Base-by-base conservation (phyloP, 1,140 invertebrate genomes). In the Hylaeus anthracinus region DNA sequence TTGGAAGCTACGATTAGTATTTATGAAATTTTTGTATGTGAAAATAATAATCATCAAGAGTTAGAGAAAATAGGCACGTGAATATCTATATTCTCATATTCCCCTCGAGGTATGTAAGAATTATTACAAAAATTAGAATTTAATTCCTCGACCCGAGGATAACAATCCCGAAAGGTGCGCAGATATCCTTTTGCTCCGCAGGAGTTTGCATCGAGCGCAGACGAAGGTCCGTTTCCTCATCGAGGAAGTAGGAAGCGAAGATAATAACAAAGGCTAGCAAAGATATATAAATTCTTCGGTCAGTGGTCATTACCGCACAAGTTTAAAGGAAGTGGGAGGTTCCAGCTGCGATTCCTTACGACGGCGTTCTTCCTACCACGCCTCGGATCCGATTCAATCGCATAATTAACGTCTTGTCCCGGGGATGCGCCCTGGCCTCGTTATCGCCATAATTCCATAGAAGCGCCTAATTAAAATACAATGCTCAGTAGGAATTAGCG, bases 401-500 rank as follows among this genome's bases (percentile, higher is more conserved):
- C 58, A 43, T 79, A 79, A 79, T 79, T 60, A 79, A 58, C 53
- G 61, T 56, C 41, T 26, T 1, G 37, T 41, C n/a, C n/a, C 9
- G 26, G 6, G 37, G 70, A 61, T 9, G 76, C 39, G n/a, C 8
- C 15, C 2, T n/a, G 8, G 8, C 41, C 5, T 73, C 37, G 53
- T 79, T 79, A 73, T 73, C 64, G 15, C 63, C 65, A 79, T 73
- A 73, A 79, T 65, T 43, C 26, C 61, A 2, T 65, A 65, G 70
- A 26, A 48, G 15, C n/a, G 61, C 12, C 70, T 79, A 73, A 79
- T 79, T 79, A 79, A 79, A 79, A 79, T 79, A 73, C 77, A 79
- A 79, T 79, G 71, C 61, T 48, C 70, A 8, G 26, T 51, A 51
- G 39, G 77, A 72, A 73, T 73, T 63, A 51, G 43, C 65, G 77